Evolutionary conservation across 2,888 invertebrate genomes (phyloP), one percentile per base, ranked within the genome.

Genomic region (Hemistola chrysoprasaria): DNA sequence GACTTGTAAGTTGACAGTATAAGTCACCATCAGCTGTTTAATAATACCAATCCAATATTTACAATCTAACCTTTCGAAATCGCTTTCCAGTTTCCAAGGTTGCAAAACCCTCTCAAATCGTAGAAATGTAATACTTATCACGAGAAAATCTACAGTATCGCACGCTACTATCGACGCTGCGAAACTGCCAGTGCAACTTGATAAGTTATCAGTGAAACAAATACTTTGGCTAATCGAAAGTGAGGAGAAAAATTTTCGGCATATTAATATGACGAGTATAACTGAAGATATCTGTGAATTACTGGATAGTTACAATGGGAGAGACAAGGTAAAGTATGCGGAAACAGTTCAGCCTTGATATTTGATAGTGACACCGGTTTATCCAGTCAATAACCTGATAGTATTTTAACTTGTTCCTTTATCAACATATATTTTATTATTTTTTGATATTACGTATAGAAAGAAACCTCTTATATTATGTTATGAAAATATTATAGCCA

Each of bases 241-340:
- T 22, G 25, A 40, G 26, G 30, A 29, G 54, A 35, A 32, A 51
- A 16, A 30, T 32, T 39, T 26, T 24, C 49, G 22, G 22, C 34
- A 16, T 40, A n/a, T n/a, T n/a, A 65, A 53, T 50, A 88, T 87
- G 87, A 75, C 81, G 59, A 71, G 82, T 10, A 36, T 81, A 43
- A 55, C 76, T 34, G 88, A 89, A 67, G 91, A 91, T 86, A 90
- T 93, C 69, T 93, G 93, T 74, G 91, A 92, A 64, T 91, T 95
- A 65, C 87, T 97, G 56, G 94, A 95, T 51, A 94, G 93, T 30
- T 95, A 96, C 71, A 92, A 92, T 69, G 96, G 96, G n/a, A 91
- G 96, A 71, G 96, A 97, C 86, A 96, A 96, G 91, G 93, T 93
- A 85, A 77, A 63, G 54, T 66, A 79, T 75, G 75, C 80, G 78